Percentiles rank a stretch among this genome's conserved stretches.
phyloP scores from a whole-genome alignment of 2,113 vertebrate species.

The Pelecanoides urinatrix region DNA sequence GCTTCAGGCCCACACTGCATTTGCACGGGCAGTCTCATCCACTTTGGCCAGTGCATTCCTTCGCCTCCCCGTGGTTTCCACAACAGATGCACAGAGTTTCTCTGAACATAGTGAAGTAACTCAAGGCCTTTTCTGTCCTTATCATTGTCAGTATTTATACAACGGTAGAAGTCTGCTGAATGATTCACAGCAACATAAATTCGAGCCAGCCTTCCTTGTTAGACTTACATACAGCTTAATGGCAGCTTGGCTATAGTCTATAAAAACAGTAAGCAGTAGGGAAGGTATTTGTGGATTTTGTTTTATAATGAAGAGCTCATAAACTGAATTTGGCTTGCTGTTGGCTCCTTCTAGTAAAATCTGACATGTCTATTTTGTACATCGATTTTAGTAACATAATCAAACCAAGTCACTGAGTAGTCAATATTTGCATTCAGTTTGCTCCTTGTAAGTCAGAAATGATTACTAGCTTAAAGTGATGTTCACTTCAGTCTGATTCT shows the following conservation, averaged over 20 bases:
- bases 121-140: neutral
- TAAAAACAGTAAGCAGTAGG: neutral
- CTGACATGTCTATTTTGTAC: neutral
- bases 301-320: neutral
- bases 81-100: neutral
- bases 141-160: neutral
- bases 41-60: neutral
- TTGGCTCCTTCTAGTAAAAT: neutral
- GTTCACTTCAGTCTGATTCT: neutral
- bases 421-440: neutral
- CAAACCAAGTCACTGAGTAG: neutral
- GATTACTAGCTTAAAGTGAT: neutral
- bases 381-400: neutral
- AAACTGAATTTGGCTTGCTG: neutral
- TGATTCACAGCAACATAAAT: neutral
- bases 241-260: neutral
- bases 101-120: neutral
- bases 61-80: neutral
- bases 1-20: neutral
- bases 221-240: neutral
- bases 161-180: neutral
- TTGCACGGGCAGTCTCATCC: neutral
- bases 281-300: neutral
- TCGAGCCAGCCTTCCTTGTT: neutral
- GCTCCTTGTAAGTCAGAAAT: neutral